Evolutionary conservation across 1,140 invertebrate genomes (phyloP).

Genomic region (Temnothorax longispinosus): DNA sequence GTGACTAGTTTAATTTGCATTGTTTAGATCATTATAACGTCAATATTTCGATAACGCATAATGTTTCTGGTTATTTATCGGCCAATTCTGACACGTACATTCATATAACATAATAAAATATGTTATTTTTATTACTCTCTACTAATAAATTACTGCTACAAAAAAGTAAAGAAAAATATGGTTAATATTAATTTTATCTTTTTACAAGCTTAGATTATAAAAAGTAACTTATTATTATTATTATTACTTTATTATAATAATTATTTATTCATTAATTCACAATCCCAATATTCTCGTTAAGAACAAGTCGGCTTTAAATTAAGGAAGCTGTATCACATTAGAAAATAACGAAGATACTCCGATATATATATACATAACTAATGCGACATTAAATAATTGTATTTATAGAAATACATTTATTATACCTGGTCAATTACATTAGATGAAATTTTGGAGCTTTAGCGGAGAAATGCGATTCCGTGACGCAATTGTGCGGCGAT

Average conservation of each 20-base stretch:
- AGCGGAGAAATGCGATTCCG: not conserved
- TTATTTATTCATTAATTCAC: not conserved
- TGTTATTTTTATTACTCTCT: not conserved
- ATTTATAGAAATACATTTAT: not conserved
- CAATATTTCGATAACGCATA: not conserved
- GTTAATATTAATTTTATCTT: not conserved
- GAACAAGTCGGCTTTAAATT: not conserved
- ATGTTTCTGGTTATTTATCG: not conserved
- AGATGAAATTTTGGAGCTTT: not conserved
- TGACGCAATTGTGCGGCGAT: not conserved
- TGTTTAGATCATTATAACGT: not conserved
- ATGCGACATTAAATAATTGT: not conserved
- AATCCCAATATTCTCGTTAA: not conserved
- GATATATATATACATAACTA: not conserved
- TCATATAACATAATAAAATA: not conserved
- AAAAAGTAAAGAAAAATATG: not conserved
- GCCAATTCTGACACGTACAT: not conserved
- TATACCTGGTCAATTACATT: not conserved
- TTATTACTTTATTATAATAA: no score
- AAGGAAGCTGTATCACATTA: not conserved
- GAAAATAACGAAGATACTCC: not conserved
- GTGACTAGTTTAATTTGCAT: not conserved
- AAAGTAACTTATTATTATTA: not conserved
- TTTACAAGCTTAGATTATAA: not conserved
- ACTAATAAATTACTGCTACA: not conserved